phyloP scores from a whole-genome alignment of 2,888 invertebrate species.

The Cylloceria caligata region DNA sequence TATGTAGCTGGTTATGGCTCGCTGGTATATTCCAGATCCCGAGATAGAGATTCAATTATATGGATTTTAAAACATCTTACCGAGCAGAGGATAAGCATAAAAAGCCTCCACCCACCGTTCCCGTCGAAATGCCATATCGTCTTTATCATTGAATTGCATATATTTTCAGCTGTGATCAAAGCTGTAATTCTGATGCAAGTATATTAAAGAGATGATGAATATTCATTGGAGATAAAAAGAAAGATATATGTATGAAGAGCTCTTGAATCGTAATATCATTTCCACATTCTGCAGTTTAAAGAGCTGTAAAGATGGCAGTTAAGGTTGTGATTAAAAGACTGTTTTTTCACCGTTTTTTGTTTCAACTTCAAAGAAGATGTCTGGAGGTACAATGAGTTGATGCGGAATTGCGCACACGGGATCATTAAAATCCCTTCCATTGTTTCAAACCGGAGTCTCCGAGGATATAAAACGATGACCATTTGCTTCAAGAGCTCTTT shows the following conservation, averaged over 20 bases:
- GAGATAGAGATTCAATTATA: not conserved
- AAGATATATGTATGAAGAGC: slow-evolving; percentile 1
- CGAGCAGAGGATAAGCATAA: slow-evolving; percentile 35
- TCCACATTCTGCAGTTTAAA: slow-evolving; percentile 35
- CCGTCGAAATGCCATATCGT: no score
- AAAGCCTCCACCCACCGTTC: no score
- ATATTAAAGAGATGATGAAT: slow-evolving; percentile 7
- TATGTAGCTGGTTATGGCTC: not conserved
- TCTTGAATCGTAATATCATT: slow-evolving; percentile 41
- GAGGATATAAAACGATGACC: slow-evolving; percentile 43
- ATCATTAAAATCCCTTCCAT: slow-evolving; percentile 63
- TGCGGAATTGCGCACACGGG: slow-evolving; percentile 50
- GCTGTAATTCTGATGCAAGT: slow-evolving; percentile 22
- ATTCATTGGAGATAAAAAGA: slow-evolving; percentile 17
- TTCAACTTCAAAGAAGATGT: slow-evolving; percentile 46
- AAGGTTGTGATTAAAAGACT: slow-evolving; percentile 5
- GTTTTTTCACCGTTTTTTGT: slow-evolving; percentile 22
- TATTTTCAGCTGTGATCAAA: slow-evolving; percentile 37
- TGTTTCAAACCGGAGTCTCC: slow-evolving; percentile 54
- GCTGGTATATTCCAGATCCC: not conserved
- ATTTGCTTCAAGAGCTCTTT: slow-evolving; percentile 56
- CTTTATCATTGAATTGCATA: slow-evolving; percentile 26
- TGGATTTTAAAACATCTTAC: slow-evolving; percentile 21
- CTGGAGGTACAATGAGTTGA: slow-evolving; percentile 50
- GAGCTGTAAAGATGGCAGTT: slow-evolving; percentile 10